Base-by-base conservation (phyloP, 92 coral and sea anemone genomes). In the Heliopora coerulea region DNA sequence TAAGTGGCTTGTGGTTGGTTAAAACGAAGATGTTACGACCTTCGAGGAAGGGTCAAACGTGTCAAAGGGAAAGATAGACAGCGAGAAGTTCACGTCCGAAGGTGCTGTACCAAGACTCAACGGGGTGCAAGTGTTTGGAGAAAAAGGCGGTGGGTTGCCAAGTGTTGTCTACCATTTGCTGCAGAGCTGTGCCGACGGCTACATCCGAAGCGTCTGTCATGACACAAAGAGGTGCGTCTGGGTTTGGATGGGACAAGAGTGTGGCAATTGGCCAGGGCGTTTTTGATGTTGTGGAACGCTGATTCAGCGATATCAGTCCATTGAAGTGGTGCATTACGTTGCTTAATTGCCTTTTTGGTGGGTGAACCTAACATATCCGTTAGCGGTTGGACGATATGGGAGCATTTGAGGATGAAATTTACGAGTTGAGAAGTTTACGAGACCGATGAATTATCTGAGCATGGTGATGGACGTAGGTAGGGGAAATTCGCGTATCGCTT, bases 211-310 rank as follows among this genome's bases (percentile, higher is more conserved):
- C 46, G 41, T 62, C 68, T 15, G 41, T 44, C 1, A 50, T 30
- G 57, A 66, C 13, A 44, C 73, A 39, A 6, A 66, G 32, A 1
- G 73, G 50, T 18, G 73, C 57, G 39, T 66, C 57, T 0, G 73
- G 73, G 10, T 39, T 25, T 11, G 26, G 73, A 40, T 40, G 73
- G 17, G 48, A 50, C 5, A 66, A 44, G 10, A 66, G 14, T 0
- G 29, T n/a, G 2, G 6, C 14, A n/a, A 3, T 66, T 54, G 31
- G 73, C 73, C 0, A 66, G 32, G 31, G 32, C 73, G 35, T 61
- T 59, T 31, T 59, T 59, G 65, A 59, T 24, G 18, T 15, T 15
- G n/a, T 14, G 5, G 19, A 23, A 59, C 15, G 65, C 65, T 19
- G 28, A 17, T 18, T 15, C n/a, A 7, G 28, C 35, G 34, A 1